phyloP scores from a whole-genome alignment of 1,140 invertebrate species.

The Nylanderia fulva region DNA sequence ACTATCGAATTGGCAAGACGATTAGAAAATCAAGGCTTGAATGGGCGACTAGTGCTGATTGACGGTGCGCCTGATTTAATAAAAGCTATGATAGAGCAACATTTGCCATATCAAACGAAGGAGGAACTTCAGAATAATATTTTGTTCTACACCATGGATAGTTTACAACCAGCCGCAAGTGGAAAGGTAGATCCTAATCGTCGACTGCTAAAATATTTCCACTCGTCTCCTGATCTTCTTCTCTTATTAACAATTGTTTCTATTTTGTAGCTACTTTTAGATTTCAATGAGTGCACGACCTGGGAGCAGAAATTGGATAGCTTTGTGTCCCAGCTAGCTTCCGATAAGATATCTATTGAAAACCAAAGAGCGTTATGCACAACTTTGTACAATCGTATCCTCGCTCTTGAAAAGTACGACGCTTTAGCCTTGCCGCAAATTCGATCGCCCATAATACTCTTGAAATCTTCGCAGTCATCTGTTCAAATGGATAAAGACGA shows the following conservation, averaged over 20 bases:
- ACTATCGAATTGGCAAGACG: slow-evolving; percentile 80
- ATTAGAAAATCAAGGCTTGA: slow-evolving; percentile 80
- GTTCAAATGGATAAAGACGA: slow-evolving; percentile 87
- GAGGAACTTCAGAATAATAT: slow-evolving; percentile 77
- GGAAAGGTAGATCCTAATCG: slow-evolving; percentile 70
- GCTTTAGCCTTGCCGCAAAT: slow-evolving; percentile 75
- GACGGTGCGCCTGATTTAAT: slow-evolving; percentile 84
- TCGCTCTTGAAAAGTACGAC: slow-evolving; percentile 86
- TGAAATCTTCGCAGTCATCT: slow-evolving; percentile 87
- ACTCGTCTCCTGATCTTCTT: background rate
- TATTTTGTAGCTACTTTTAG: slow-evolving; percentile 78
- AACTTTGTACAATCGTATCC: slow-evolving; percentile 87
- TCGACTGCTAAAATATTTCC: background rate
- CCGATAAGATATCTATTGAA: slow-evolving; percentile 69
- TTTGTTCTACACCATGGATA: slow-evolving; percentile 75
- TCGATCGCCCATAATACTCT: slow-evolving; percentile 88
- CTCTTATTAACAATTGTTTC: background rate
- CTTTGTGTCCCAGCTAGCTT: slow-evolving; percentile 66
- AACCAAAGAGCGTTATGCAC: slow-evolving; percentile 84
- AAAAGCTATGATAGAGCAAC: slow-evolving; percentile 71
- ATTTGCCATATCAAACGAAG: slow-evolving; percentile 55
- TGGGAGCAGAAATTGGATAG: slow-evolving; percentile 82
- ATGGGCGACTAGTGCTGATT: slow-evolving; percentile 81
- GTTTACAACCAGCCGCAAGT: slow-evolving; percentile 51
- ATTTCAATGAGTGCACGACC: slow-evolving; percentile 80